Evolutionary conservation across 2,888 invertebrate species (phyloP), one percentile per base, ranked within the genome.

Genomic region (Drosophila neutralis): DNA sequence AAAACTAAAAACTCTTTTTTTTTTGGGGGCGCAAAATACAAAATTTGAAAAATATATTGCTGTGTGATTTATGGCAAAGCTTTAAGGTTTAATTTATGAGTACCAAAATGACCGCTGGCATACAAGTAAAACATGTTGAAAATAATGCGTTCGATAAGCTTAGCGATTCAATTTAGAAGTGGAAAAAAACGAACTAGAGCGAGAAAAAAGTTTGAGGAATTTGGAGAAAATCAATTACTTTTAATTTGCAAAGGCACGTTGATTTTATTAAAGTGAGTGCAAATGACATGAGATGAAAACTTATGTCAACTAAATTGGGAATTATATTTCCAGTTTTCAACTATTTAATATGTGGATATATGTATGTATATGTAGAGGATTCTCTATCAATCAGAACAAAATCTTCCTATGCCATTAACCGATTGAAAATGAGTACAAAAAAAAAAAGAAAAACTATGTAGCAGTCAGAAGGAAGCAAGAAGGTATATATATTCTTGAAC

Each of bases 31-130:
- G 24, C 35, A 51, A 48, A 63, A 58, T 49, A 49, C 68, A 54
- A 65, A 21, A 40, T 24, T 52, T 40, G 2, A 31, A 65, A 58
- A 49, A 76, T 53, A 35, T 33, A 78, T 71, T 66, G 64, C 49
- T 49, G 10, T 52, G 38, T 79, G 76, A 87, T 83, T 84, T 87
- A 87, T 82, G 52, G 24, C 2, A 51, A 48, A 60, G 36, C 65
- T 69, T 67, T 68, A 64, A 69, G 67, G 54, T 53, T 10, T 64
- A 68, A 83, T 81, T 78, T 69, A 83, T 76, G 66, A 40, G 29
- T 40, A n/a, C 0, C 10, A 51, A 29, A 29, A 62, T 40, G 24
- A 21, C 4, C 49, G 31, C 31, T 45, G 15, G 53, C 27, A 36
- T 21, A 51, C 11, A 33, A 8, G 18, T 27, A 24, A 21, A 57